Conservation (phyloP, 1,140 invertebrate species). For the Acarapis woodi region DNA sequence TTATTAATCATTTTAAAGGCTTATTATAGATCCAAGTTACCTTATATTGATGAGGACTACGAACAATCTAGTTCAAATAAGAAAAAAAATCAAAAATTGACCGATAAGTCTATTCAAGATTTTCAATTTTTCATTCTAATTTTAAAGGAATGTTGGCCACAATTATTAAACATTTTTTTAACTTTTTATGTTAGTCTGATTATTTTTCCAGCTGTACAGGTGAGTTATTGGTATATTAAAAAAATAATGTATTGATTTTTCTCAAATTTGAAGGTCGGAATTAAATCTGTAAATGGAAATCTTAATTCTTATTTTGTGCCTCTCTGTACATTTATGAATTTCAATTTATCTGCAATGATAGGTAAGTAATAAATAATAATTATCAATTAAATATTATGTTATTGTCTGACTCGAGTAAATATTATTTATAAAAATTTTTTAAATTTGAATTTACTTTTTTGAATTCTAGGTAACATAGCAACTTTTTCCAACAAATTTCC, state of each 20-base stretch:
- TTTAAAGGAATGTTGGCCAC: conserved; percentile 27
- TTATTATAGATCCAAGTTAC: conserved; percentile 51
- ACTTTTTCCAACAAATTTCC: conserved; percentile 41
- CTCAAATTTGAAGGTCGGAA: no score
- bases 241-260: conserved; percentile 11
- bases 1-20: conserved; percentile 27
- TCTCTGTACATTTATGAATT: conserved; percentile 68
- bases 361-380: conserved; percentile 63
- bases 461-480: no score
- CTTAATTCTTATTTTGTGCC: conserved; percentile 38
- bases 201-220: conserved; percentile 60
- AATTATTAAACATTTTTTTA: conserved; percentile 72
- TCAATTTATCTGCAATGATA: conserved; percentile 71
- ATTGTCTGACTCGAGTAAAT: no score
- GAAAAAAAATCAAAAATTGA: neutral
- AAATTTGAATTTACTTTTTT: no score
- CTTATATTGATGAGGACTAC: no score
- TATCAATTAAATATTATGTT: no score
- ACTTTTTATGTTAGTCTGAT: conserved; percentile 73
- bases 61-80: no score
- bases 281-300: no score
- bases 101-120: no score
- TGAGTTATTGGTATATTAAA: conserved; percentile 26
- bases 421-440: no score
- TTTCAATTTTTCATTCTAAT: conserved; percentile 6